Percentiles rank a stretch among this genome's conserved stretches.
Evolutionary conservation across 2,797 vertebrate species (phyloP).

Genomic region (Tympanoctomys barrerae): DNA sequence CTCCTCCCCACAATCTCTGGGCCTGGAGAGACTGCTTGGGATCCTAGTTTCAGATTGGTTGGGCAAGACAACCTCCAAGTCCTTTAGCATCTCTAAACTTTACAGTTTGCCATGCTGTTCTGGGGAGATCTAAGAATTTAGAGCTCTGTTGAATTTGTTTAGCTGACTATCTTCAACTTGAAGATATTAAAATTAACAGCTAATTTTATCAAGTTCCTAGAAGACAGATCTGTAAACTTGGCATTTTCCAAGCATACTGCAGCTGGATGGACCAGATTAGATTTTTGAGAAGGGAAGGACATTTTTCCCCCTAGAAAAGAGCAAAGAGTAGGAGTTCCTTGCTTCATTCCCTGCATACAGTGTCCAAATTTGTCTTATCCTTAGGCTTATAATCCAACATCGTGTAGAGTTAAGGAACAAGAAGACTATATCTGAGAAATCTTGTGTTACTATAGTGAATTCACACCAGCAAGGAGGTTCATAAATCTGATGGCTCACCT

Average conservation of each 20-base stretch:
- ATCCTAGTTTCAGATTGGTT: not conserved
- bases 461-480: not conserved
- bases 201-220: not conserved
- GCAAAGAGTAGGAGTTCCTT: not conserved
- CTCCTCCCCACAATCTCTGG: not conserved
- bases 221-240: not conserved
- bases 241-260: not conserved
- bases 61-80: not conserved
- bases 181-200: slow-evolving; percentile 28
- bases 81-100: not conserved
- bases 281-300: not conserved
- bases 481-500: not conserved
- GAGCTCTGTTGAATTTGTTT: not conserved
- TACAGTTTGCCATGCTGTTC: not conserved
- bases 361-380: not conserved
- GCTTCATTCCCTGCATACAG: not conserved
- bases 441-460: not conserved
- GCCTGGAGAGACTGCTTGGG: not conserved
- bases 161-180: not conserved
- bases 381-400: not conserved
- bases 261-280: not conserved
- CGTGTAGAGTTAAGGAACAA: not conserved
- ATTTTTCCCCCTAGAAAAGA: not conserved
- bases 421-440: not conserved
- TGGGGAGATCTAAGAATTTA: slow-evolving; percentile 19